These are phyloP conservation scores for Eospalax fontanierii DNA, from an alignment of 2,797 vertebrate genomes.

Conservation along the genomic window DNA sequence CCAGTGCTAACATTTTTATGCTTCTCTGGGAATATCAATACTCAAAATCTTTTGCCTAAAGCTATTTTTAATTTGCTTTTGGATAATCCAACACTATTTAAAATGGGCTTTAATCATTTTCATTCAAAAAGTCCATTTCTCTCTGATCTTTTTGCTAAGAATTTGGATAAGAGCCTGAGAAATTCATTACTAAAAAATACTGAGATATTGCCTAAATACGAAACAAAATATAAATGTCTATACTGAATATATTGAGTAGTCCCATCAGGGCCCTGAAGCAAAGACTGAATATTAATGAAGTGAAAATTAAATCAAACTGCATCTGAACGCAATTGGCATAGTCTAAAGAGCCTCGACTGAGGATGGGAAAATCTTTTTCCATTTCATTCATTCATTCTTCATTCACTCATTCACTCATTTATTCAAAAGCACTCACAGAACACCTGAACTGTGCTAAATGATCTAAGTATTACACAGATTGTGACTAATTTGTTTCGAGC, in stretches of 20 bases:
- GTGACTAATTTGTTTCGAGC: background rate
- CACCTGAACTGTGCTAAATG: background rate
- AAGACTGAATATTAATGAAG: constrained; percentile 57
- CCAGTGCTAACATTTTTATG: constrained; percentile 41
- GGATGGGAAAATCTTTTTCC: background rate
- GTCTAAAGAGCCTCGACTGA: background rate
- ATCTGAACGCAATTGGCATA: constrained; percentile 5
- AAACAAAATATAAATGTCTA: constrained; percentile 67
- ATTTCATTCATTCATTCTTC: constrained; percentile 2
- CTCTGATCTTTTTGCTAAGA: constrained; percentile 59
- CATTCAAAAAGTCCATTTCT: constrained; percentile 33
- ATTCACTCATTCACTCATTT: background rate
- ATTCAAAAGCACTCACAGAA: background rate
- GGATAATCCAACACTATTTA: constrained; percentile 64
- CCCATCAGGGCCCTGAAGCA: background rate
- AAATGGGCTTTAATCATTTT: constrained; percentile 69
- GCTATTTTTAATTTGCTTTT: constrained; percentile 70
- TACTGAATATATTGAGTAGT: constrained; percentile 32
- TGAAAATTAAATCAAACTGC: constrained; percentile 61
- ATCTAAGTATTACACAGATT: background rate
- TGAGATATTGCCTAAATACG: constrained; percentile 32
- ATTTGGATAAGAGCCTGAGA: constrained; percentile 47
- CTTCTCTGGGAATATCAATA: constrained; percentile 66
- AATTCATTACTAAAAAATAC: constrained; percentile 61
- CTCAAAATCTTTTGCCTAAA: constrained; percentile 67